Percentiles rank a stretch among this genome's conserved stretches.
These are phyloP conservation scores for Tenodera sinensis DNA, from an alignment of 2,888 invertebrate genomes.

Conservation along the genomic window DNA sequence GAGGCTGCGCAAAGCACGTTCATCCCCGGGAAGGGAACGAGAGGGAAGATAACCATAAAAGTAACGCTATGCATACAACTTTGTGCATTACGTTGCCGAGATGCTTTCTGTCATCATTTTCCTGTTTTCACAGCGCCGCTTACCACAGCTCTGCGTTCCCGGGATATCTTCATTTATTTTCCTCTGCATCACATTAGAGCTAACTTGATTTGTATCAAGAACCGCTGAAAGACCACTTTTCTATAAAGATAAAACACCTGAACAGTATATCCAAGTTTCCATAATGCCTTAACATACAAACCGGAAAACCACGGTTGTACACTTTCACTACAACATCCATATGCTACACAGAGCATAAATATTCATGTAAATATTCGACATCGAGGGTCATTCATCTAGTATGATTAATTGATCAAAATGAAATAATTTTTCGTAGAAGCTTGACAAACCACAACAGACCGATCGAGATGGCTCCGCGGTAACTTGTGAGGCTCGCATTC, in stretches of 20 bases:
- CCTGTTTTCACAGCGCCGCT: not conserved
- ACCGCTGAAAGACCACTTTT: not conserved
- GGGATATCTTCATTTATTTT: not conserved
- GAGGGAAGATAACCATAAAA: not conserved
- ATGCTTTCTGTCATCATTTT: not conserved
- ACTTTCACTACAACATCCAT: too few species aligned
- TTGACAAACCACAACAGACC: too few species aligned
- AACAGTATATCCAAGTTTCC: not conserved
- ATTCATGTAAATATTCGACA: too few species aligned
- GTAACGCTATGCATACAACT: not conserved
- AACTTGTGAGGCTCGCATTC: too few species aligned
- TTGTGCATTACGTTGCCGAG: not conserved
- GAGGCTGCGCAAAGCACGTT: not conserved
- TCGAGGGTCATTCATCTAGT: too few species aligned
- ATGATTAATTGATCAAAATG: too few species aligned
- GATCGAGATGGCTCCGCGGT: too few species aligned
- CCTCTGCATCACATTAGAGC: not conserved
- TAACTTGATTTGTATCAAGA: not conserved
- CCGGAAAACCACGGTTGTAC: too few species aligned
- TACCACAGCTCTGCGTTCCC: not conserved
- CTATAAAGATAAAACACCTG: not conserved
- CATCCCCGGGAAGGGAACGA: not conserved
- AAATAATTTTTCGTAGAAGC: too few species aligned
- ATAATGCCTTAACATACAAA: not conserved
- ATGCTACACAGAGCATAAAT: too few species aligned